Base-by-base conservation (phyloP, 2,113 vertebrate species). In the Phoxinus phoxinus region DNA sequence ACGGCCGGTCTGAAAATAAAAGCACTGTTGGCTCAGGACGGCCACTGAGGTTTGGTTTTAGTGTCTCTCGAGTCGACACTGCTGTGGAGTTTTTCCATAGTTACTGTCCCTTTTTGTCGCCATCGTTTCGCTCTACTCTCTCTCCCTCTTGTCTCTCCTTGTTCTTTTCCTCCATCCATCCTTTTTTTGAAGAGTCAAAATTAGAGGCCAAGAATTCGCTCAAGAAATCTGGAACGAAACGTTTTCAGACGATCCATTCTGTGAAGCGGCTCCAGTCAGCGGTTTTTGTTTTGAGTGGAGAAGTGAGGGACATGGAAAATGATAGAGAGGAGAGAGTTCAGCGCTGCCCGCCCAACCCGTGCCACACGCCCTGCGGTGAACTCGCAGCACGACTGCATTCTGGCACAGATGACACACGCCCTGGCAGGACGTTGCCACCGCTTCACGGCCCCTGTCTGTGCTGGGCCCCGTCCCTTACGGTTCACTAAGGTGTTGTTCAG, bases 21-120 rank as follows among this genome's bases (percentile, higher is more conserved):
- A 85, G 46, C 4, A 10, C 51, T 86, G 48, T 86, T 80, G 81
- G 81, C 46, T 30, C 21, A 79, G 71, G 65, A 30, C 74, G 25
- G 37, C 58, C 83, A 32, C n/a, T 85, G 86, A 67, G 86, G 76
- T 85, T 87, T 87, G 71, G 77, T 85, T 86, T 67, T 71, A 72
- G 32, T 3, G 51, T 80, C 30, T 78, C 37, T 80, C 11, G 53
- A 61, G 25, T 80, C 11, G 53, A 61, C 77, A 71, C 27, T 69
- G 78, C 61, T 25, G 4, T 65, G 65, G 63, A 82, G 63, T 69
- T 82, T 82, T 82, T 69, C 80, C 80, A 32, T 19, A 32, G n/a
- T 65, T 35, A 8, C 56, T 56, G 19, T 75, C 58, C 46, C 53
- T 72, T 6, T 73, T 72, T 85, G 44, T 58, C 51, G 1, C 37